phyloP scores from a whole-genome alignment of 2,797 vertebrate genomes.

The Helarctos malayanus region DNA sequence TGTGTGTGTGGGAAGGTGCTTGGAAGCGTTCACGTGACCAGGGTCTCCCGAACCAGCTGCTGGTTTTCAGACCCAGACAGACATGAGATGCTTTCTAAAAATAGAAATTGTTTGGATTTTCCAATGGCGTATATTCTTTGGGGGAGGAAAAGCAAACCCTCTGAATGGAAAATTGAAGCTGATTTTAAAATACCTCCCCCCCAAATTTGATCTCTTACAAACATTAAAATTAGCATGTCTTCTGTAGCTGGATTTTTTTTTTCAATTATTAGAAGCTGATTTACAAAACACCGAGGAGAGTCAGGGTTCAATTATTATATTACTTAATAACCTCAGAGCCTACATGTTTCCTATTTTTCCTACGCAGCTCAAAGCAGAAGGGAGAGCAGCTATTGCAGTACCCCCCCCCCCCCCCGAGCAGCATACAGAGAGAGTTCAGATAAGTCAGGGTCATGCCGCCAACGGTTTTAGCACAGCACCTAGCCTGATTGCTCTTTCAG shows the following conservation, averaged over 20 bases:
- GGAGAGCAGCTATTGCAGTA: rapidly evolving
- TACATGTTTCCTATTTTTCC: background rate
- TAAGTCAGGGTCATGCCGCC: rapidly evolving
- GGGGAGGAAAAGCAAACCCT: background rate
- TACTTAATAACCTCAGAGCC: background rate
- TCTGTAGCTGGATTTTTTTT: background rate
- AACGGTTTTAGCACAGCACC: rapidly evolving
- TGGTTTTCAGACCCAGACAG: background rate
- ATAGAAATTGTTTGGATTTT: background rate
- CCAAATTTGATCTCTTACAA: background rate
- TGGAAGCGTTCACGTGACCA: rapidly evolving
- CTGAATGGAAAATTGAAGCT: background rate
- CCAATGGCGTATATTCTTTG: background rate
- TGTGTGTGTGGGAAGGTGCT: no score
- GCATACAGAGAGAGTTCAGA: rapidly evolving
- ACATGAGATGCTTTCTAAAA: background rate
- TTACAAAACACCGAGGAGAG: background rate
- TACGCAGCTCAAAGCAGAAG: rapidly evolving
- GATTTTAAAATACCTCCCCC: background rate
- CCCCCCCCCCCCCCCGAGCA: background rate
- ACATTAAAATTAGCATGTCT: background rate
- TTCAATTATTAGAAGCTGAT: background rate
- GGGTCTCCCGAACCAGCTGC: background rate
- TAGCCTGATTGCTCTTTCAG: background rate
- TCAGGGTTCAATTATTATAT: background rate